Evolutionary conservation across 2,888 invertebrate species (phyloP), one percentile per base, ranked within the genome.

Genomic region (Eristalis tenax): DNA sequence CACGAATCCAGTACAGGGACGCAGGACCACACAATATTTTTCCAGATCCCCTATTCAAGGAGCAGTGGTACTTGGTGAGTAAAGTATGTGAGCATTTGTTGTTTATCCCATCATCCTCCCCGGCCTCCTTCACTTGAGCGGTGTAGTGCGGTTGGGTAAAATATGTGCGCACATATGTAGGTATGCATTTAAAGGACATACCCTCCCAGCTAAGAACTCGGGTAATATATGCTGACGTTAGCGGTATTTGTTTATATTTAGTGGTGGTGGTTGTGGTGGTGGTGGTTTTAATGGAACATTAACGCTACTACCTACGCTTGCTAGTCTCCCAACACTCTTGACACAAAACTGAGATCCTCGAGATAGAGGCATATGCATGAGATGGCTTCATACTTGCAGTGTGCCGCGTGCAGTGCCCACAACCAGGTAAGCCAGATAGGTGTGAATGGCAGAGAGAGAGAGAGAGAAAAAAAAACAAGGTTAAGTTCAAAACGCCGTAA

Each of bases 41-140:
- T 93, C 96, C 97, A 15, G 98, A 98, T 94, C 98, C 98, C 15
- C 94, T 98, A 90, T 99, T 96, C 94, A 96, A 97, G 91, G 97
- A 98, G 93, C 98, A 99, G 94, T 99, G 99, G 99, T 99, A 99
- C 92, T 94, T 99, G 96, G 99, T 99, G 94, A 96, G 98, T 96
- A 91, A 91, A 91, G 92, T 92, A 91, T 92, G 93, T 92, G 90
- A 89, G 89, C 88, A 89, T 88, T 88, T 81, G 73, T 88, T 87
- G 74, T 78, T 71, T 83, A 59, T 26, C 59, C 59, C 75, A 70
- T 74, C 23, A 13, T 64, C 38, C 66, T 18, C 50, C 50, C 59
- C 43, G 13, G 68, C 73, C 56, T 50, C 79, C 70, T 65, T 63
- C 64, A 75, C 69, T 79, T 50, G 18, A 82, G 77, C 80, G 80